These are phyloP conservation scores for Chitala chitala DNA, from an alignment of 2,113 vertebrate species.

Conservation along the genomic window DNA sequence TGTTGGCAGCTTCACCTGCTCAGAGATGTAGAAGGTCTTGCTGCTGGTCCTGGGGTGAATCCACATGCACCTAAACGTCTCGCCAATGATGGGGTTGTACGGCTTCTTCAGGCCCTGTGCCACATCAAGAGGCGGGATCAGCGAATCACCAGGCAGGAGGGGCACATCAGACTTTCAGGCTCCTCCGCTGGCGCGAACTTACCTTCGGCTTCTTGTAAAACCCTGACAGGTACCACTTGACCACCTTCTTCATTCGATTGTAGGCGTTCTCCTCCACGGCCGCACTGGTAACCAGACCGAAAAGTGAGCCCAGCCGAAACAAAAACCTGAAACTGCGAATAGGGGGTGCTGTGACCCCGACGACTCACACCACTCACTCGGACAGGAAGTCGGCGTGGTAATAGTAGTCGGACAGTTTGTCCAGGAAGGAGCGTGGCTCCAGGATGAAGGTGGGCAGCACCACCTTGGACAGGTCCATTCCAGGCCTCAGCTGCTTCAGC, in stretches of 20 bases:
- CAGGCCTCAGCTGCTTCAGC: constrained; percentile 92
- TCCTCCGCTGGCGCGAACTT: not conserved
- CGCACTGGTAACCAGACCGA: constrained; percentile 61
- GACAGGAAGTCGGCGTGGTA: constrained; percentile 95
- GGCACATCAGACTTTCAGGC: not conserved
- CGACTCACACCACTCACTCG: constrained; percentile 67
- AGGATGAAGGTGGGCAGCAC: constrained; percentile 96
- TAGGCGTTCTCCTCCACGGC: constrained; percentile 94
- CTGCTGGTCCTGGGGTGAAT: constrained; percentile 89
- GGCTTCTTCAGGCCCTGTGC: constrained; percentile 93
- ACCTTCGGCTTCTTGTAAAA: constrained; percentile 99
- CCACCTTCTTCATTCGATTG: constrained; percentile 92
- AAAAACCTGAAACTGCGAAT: not conserved
- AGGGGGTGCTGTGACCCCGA: not conserved
- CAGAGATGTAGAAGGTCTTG: constrained; percentile 96
- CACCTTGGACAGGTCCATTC: constrained; percentile 97
- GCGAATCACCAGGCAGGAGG: not conserved
- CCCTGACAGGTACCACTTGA: constrained; percentile 98
- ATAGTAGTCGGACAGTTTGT: constrained; percentile 98
- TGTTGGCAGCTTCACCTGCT: constrained; percentile 87
- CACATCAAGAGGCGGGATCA: not conserved
- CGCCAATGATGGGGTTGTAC: constrained; percentile 96
- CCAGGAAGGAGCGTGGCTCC: constrained; percentile 91
- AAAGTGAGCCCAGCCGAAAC: constrained; percentile 24
- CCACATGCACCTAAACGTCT: constrained; percentile 95